Evolutionary conservation across 2,888 invertebrate genomes (phyloP).

Genomic region (Ypsolopha sequella): DNA sequence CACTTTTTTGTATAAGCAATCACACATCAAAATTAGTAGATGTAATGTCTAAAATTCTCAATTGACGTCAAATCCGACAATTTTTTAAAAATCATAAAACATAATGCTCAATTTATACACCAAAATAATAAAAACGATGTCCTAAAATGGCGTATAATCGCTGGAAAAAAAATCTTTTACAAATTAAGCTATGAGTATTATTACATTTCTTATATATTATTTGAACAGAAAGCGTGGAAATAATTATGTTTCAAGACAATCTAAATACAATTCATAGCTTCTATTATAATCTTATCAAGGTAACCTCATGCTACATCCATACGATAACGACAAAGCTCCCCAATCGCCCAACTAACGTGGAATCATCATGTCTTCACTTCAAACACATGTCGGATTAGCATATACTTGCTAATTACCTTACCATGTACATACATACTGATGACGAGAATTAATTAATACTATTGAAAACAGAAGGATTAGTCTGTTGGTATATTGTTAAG

Average conservation of each 20-base stretch:
- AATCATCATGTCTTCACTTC: slow-evolving; percentile 16
- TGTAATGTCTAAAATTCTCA: no score
- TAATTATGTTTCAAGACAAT: no score
- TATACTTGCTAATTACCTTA: slow-evolving; percentile 37
- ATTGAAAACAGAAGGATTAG: slow-evolving; percentile 33
- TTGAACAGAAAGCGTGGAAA: no score
- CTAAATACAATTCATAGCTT: background rate
- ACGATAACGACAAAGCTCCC: background rate
- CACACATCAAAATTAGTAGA: no score
- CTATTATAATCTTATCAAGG: background rate
- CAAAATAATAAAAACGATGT: no score
- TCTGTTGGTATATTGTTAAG: slow-evolving; percentile 9
- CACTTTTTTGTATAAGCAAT: no score
- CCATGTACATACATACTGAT: slow-evolving; percentile 29
- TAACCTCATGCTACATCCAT: background rate
- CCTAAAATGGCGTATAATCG: no score
- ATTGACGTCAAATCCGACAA: no score
- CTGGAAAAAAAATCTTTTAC: no score
- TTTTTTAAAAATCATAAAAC: no score
- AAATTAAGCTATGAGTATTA: no score
- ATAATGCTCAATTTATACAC: no score
- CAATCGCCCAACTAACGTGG: background rate
- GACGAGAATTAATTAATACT: slow-evolving; percentile 46
- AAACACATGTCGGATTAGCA: slow-evolving; percentile 37
- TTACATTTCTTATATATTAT: background rate